Evolutionary conservation across 2,113 vertebrate genomes (phyloP), one percentile per base, ranked within the genome.

Genomic region (Cyprichromis sp.): DNA sequence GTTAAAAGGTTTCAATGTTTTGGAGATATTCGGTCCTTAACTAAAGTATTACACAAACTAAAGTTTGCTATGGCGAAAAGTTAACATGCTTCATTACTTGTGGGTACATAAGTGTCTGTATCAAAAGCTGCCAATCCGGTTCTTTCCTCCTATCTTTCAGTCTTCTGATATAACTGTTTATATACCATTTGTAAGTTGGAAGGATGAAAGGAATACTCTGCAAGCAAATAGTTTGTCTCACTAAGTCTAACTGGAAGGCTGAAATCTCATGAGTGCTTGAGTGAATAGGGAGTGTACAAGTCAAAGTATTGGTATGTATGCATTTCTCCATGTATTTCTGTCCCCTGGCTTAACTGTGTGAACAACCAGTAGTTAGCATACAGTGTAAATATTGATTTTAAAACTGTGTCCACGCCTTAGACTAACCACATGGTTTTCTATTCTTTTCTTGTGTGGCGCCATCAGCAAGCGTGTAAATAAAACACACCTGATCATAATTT

Each of bases 361-460:
- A 53, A 40, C 45, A 52, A 81, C n/a, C 78, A 36, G n/a, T 10
- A 55, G 34, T 31, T 54, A 12, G 38, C 40, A 82, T 42, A 57
- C n/a, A 63, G n/a, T 59, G 82, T 63, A 83, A 89, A 92, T 88
- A 92, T 89, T 89, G 14, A 84, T 84, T 84, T 55, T 87, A 83
- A 86, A 9, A 11, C 21, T 61, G 19, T 16, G 55, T 84, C 59
- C 16, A 81, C 55, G 13, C 81, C 90, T 42, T 83, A 31, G 29
- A 50, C 80, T 78, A 38, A 31, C 5, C n/a, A 81, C 8, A 17
- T 9, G 7, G 9, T 31, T 81, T 87, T 13, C 55, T 38, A 76
- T 87, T 13, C 52, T n/a, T 73, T 24, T 47, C 4, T 29, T 53
- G 10, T 78, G 7, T 55, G 7, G 54, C 13, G 52, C n/a, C 54